phyloP scores from a whole-genome alignment of 1,140 invertebrate genomes.

The Protaetia brevitarsis region DNA sequence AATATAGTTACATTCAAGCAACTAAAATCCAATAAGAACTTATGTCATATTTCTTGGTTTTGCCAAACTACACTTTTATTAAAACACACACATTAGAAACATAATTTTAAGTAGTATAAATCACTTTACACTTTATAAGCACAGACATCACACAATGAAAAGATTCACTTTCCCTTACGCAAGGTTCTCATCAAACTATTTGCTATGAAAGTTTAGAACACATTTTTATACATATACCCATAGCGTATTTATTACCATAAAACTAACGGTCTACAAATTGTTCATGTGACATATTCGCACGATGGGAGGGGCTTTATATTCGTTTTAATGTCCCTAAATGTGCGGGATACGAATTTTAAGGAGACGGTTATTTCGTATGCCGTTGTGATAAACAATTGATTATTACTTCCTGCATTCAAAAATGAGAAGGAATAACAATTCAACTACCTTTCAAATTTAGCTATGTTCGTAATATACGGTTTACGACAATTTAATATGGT shows the following conservation, averaged over 20 bases:
- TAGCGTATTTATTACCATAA: conserved; percentile 2
- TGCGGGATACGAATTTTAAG: neutral
- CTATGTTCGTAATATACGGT: too few species aligned
- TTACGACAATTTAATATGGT: too few species aligned
- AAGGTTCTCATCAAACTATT: neutral
- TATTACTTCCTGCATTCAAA: neutral
- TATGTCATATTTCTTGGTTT: too few species aligned
- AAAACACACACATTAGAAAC: too few species aligned
- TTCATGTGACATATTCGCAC: neutral
- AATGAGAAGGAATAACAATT: neutral
- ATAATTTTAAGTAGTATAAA: too few species aligned
- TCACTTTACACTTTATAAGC: too few species aligned
- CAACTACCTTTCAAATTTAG: too few species aligned
- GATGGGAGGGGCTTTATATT: neutral
- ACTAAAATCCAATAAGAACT: too few species aligned
- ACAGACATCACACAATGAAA: neutral
- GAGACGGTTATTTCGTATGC: neutral
- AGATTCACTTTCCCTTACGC: neutral
- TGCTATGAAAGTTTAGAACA: neutral
- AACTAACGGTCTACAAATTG: conserved; percentile 2
- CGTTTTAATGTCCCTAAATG: neutral
- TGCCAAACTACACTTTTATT: too few species aligned
- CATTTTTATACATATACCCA: conserved; percentile 8
- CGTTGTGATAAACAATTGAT: neutral
- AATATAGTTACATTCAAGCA: too few species aligned